Conservation (phyloP, 1,140 invertebrate species). For the Brachionus plicatilis region DNA sequence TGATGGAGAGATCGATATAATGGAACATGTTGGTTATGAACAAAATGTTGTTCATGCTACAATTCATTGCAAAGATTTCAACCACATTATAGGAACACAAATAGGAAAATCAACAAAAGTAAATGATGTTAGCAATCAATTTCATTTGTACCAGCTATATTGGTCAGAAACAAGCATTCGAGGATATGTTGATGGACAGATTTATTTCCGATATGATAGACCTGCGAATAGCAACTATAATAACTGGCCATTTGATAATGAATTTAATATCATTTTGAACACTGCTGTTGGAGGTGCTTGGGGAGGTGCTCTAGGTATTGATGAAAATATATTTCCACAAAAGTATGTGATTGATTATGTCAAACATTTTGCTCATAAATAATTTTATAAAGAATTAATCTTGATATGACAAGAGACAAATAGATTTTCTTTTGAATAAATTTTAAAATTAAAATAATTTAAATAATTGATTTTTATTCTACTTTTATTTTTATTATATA, state of each 20-base stretch:
- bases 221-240: neutral
- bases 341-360: neutral
- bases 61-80: conserved; percentile 7
- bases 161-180: neutral
- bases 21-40: conserved; percentile 38
- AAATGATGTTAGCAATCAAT: conserved; percentile 12
- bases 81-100: neutral
- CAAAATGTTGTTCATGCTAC: neutral
- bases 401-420: too few relatives aligned
- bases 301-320: neutral
- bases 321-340: conserved; percentile 16
- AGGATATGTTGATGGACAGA: neutral
- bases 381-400: neutral
- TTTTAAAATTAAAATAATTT: too few relatives aligned
- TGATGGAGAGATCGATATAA: conserved; percentile 42
- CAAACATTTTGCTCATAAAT: neutral
- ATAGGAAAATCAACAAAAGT: neutral
- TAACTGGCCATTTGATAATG: conserved; percentile 1
- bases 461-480: too few relatives aligned
- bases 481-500: too few relatives aligned
- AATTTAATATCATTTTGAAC: conserved; percentile 9
- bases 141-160: neutral
- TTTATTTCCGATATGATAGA: neutral
- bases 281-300: conserved; percentile 6
- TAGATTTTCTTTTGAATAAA: too few relatives aligned